These are phyloP conservation scores for Drosophila pseudoananassae DNA, from an alignment of 1,140 invertebrate genomes.

Conservation along the genomic window DNA sequence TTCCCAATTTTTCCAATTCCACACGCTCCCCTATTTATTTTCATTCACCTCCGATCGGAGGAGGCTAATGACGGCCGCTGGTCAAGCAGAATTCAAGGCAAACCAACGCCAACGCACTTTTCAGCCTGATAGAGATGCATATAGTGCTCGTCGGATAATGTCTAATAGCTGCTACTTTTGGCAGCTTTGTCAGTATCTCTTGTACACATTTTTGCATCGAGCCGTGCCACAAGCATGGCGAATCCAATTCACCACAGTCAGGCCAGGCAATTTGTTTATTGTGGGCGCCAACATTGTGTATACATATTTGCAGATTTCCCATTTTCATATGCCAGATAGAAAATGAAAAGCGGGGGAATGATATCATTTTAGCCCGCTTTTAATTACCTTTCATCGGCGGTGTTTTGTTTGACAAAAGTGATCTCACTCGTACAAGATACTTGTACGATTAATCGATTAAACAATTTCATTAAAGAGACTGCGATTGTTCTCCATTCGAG, in stretches of 20 bases:
- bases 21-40: background rate
- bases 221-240: constrained; percentile 44
- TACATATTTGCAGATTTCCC: constrained; percentile 25
- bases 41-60: background rate
- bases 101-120: constrained; percentile 65
- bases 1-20: background rate
- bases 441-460: constrained; percentile 8
- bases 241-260: constrained; percentile 74
- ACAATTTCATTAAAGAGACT: constrained; percentile 15
- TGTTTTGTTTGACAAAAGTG: constrained; percentile 62
- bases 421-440: constrained; percentile 56
- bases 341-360: constrained; percentile 45
- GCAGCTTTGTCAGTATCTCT: constrained; percentile 16
- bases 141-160: constrained; percentile 39
- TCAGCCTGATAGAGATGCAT: constrained; percentile 16
- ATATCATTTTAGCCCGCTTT: constrained; percentile 71
- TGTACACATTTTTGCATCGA: constrained; percentile 44
- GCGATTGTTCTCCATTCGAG: constrained; percentile 37
- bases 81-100: constrained; percentile 64
- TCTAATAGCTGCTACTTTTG: constrained; percentile 65
- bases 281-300: constrained; percentile 66
- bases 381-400: constrained; percentile 55
- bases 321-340: constrained; percentile 14
- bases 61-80: constrained; percentile 24
- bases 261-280: constrained; percentile 76